Evolutionary conservation across 2,113 vertebrate genomes (phyloP).

Genomic region (Lepidothrix coronata): DNA sequence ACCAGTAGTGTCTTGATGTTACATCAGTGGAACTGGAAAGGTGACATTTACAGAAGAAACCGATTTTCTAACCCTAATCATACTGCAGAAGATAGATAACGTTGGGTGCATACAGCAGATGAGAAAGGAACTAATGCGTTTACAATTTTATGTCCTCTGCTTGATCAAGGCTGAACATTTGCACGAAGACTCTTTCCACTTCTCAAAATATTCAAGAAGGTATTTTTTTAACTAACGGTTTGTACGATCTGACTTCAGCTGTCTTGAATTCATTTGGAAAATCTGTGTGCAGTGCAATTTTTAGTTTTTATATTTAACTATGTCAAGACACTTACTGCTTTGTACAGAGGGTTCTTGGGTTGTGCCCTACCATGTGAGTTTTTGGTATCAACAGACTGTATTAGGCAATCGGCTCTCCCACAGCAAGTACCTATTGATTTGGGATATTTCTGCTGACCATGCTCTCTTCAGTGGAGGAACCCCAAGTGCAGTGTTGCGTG

Average conservation of each 20-base stretch:
- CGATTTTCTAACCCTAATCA: conserved; percentile 11
- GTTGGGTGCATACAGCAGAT: not conserved
- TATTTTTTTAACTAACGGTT: conserved; percentile 76
- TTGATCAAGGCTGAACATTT: conserved; percentile 12
- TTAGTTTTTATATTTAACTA: conserved; percentile 45
- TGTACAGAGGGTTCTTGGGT: conserved; percentile 3
- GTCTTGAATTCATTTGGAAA: conserved; percentile 56
- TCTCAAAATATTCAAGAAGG: conserved; percentile 64
- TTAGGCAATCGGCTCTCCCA: not conserved
- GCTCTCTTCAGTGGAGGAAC: not conserved
- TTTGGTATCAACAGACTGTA: not conserved
- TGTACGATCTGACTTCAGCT: conserved; percentile 61
- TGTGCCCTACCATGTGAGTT: not conserved
- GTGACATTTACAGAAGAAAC: conserved; percentile 28
- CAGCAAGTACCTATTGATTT: not conserved
- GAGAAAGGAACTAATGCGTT: conserved; percentile 21
- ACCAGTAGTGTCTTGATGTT: conserved; percentile 91
- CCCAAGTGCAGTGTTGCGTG: not conserved
- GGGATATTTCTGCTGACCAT: not conserved
- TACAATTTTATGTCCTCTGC: not conserved
- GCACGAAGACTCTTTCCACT: conserved; percentile 64
- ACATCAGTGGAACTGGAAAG: not conserved
- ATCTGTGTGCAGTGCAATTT: conserved; percentile 42
- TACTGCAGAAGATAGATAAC: conserved; percentile 26
- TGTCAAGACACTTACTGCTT: conserved; percentile 46